phyloP scores from a whole-genome alignment of 2,113 vertebrate species.

The Anthoscopus minutus region DNA sequence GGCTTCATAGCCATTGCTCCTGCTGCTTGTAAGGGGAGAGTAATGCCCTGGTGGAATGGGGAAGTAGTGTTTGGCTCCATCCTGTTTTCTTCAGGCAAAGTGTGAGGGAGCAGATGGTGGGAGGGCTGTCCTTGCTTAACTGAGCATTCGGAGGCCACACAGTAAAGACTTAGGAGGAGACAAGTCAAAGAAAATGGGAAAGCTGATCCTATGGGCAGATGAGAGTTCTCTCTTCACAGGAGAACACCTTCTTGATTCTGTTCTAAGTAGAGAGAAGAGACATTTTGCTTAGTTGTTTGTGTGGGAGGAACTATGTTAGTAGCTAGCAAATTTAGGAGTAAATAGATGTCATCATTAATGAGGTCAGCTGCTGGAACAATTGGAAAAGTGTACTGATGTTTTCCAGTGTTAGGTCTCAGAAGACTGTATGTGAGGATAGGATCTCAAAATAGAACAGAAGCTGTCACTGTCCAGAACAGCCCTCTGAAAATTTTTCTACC shows the following conservation, averaged over 20 bases:
- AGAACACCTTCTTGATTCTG: not conserved
- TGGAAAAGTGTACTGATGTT: not conserved
- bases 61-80: not conserved
- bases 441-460: not conserved
- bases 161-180: not conserved
- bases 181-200: not conserved
- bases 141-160: not conserved
- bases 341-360: not conserved
- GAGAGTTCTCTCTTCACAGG: not conserved
- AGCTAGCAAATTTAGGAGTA: not conserved
- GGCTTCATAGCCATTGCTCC: not conserved
- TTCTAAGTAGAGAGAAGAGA: not conserved
- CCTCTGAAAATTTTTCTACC: not conserved
- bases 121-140: not conserved
- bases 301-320: constrained; percentile 8
- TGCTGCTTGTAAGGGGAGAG: not conserved
- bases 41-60: accelerated
- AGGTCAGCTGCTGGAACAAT: not conserved
- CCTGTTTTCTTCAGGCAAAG: not conserved
- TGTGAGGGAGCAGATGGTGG: not conserved
- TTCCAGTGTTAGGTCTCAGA: not conserved
- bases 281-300: not conserved
- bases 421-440: not conserved
- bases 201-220: not conserved
- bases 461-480: not conserved